A percentile compares a stretch with the other conserved stretches of the same genome.
Conservation (phyloP, 2,888 invertebrate species). For the Metalampra italica region DNA sequence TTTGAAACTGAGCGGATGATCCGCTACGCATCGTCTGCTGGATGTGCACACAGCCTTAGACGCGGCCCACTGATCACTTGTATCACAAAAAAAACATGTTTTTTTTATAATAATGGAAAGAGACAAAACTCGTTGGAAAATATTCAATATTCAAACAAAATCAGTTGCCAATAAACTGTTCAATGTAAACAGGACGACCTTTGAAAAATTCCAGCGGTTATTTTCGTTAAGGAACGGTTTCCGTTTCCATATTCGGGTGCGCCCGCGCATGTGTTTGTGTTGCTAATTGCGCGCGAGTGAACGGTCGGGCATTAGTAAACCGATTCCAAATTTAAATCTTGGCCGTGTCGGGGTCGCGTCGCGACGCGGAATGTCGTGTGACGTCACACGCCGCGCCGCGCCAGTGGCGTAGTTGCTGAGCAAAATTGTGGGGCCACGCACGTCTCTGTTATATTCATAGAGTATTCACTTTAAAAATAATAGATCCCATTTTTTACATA, state of each 20-base stretch:
- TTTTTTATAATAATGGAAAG: too few relatives aligned
- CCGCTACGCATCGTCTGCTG: too few relatives aligned
- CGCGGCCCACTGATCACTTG: too few relatives aligned
- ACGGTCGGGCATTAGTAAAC: conserved; percentile 31
- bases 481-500: too few relatives aligned
- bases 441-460: too few relatives aligned
- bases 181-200: conserved; percentile 1
- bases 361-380: conserved; percentile 56
- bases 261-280: conserved; percentile 37
- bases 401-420: background rate
- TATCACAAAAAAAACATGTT: too few relatives aligned
- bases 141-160: conserved; percentile 18
- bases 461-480: too few relatives aligned
- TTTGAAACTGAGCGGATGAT: too few relatives aligned
- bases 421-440: background rate
- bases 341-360: conserved; percentile 47
- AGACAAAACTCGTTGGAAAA: background rate
- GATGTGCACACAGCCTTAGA: too few relatives aligned
- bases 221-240: conserved; percentile 29
- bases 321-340: conserved; percentile 65
- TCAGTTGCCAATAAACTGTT: background rate
- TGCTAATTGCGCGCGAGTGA: conserved; percentile 47
- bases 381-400: conserved; percentile 48
- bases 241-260: conserved; percentile 50
- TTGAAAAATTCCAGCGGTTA: conserved; percentile 24